Percentiles rank a stretch among this genome's conserved stretches.
Evolutionary conservation across 92 coral and sea anemone genomes (phyloP).

Genomic region (Umimayanthus chanpuru): DNA sequence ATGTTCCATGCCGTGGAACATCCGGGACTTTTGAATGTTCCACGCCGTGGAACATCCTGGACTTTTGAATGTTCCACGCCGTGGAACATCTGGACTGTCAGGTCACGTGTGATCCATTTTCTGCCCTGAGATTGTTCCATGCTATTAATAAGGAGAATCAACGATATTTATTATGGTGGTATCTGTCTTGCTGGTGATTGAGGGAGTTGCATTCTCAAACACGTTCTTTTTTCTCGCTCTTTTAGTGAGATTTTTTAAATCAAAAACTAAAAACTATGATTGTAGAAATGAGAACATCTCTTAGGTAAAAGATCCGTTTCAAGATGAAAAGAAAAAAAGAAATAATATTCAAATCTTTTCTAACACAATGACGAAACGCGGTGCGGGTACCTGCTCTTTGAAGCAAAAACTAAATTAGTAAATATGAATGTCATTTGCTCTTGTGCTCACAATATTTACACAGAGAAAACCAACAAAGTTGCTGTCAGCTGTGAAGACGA

Average conservation of each 20-base stretch:
- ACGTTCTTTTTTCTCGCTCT: conserved; percentile 1
- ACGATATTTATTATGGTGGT: neutral
- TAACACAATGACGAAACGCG: too few relatives aligned
- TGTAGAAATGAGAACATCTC: neutral
- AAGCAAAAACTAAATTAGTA: too few relatives aligned
- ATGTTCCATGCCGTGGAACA: too few relatives aligned
- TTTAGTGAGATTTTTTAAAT: neutral
- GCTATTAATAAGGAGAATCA: neutral
- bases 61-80: too few relatives aligned
- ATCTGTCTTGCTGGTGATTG: conserved; percentile 6
- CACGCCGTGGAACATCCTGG: too few relatives aligned
- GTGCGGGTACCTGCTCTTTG: too few relatives aligned
- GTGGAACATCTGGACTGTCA: neutral
- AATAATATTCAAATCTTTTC: neutral
- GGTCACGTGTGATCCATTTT: conserved; percentile 2
- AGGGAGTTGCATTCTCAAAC: neutral
- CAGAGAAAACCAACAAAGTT: neutral
- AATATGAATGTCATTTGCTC: too few relatives aligned
- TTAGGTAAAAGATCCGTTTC: neutral
- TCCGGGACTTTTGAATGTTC: too few relatives aligned
- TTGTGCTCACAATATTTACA: too few relatives aligned
- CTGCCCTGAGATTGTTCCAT: neutral
- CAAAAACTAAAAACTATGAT: neutral
- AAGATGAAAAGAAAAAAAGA: neutral
- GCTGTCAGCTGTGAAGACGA: neutral